Conservation (phyloP, 1,140 invertebrate genomes). For the Camponotus pennsylvanicus region DNA sequence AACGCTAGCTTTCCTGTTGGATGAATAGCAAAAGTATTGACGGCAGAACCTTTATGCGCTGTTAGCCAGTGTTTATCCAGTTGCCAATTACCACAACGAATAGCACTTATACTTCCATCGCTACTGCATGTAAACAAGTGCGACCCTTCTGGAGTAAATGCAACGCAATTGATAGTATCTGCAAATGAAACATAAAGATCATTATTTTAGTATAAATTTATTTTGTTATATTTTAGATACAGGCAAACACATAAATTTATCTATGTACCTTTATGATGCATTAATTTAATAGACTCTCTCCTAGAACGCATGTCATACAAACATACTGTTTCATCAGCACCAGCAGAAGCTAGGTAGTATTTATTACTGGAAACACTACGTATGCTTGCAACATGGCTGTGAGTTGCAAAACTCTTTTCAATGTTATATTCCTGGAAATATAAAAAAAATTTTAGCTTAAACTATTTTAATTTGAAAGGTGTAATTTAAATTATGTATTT, state of each 20-base stretch:
- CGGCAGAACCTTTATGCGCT: constrained; percentile 90
- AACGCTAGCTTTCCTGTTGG: constrained; percentile 95
- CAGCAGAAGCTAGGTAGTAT: constrained; percentile 94
- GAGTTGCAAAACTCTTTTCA: constrained; percentile 94
- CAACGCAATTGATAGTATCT: constrained; percentile 91
- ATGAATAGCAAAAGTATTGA: constrained; percentile 93
- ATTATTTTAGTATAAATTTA: neutral
- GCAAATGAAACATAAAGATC: constrained; percentile 29
- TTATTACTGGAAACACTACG: constrained; percentile 90
- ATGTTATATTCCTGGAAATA: constrained; percentile 86
- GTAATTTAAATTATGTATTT: neutral
- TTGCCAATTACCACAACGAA: constrained; percentile 94
- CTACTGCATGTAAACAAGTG: constrained; percentile 94
- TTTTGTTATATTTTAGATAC: neutral
- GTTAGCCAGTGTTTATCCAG: constrained; percentile 92
- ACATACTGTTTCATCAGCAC: constrained; percentile 95
- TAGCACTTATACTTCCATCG: constrained; percentile 94
- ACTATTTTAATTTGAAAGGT: neutral
- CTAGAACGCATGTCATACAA: constrained; percentile 94
- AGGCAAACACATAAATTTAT: constrained; percentile 10
- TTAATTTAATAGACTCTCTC: constrained; percentile 92
- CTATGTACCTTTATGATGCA: constrained; percentile 91
- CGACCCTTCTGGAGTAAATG: constrained; percentile 91
- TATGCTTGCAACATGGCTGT: constrained; percentile 94
- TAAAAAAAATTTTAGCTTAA: constrained; percentile 4